These are phyloP conservation scores for Clistopyga incitator DNA, from an alignment of 2,888 invertebrate genomes.

Conservation along the genomic window DNA sequence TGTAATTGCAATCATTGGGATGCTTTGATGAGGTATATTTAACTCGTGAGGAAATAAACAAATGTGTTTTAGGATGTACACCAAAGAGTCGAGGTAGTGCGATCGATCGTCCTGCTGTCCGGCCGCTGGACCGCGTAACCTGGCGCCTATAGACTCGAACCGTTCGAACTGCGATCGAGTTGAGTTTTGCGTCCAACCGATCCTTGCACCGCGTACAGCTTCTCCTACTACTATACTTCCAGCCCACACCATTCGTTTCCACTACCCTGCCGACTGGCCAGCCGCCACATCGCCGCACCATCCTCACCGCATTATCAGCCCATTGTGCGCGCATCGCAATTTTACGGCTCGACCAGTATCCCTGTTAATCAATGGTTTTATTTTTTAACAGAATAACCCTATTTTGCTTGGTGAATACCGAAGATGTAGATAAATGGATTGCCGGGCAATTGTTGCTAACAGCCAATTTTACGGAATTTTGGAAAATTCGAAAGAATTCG, in stretches of 20 bases:
- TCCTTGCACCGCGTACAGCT: constrained; percentile 69
- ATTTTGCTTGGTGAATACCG: too few species aligned
- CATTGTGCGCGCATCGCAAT: too few species aligned
- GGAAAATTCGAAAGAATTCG: too few species aligned
- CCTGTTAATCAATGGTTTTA: too few species aligned
- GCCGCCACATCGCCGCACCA: constrained; percentile 39
- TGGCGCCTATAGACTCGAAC: constrained; percentile 73
- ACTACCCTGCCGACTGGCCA: constrained; percentile 70
- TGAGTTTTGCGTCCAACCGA: constrained; percentile 76
- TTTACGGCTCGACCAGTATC: too few species aligned
- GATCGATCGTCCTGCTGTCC: constrained; percentile 46
- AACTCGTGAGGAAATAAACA: background rate
- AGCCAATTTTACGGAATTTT: too few species aligned
- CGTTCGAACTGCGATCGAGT: constrained; percentile 79
- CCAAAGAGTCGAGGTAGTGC: background rate
- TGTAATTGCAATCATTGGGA: constrained; percentile 31
- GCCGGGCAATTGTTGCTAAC: too few species aligned
- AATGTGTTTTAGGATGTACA: background rate
- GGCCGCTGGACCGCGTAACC: constrained; percentile 23
- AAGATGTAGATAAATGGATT: too few species aligned
- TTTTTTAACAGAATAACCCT: too few species aligned
- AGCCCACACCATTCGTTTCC: constrained; percentile 75
- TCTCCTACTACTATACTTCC: constrained; percentile 76
- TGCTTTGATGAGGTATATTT: background rate
- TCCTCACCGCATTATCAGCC: constrained; percentile 37